These are phyloP conservation scores for Sminthurides bifidus DNA, from an alignment of 1,140 invertebrate genomes.

Conservation along the genomic window DNA sequence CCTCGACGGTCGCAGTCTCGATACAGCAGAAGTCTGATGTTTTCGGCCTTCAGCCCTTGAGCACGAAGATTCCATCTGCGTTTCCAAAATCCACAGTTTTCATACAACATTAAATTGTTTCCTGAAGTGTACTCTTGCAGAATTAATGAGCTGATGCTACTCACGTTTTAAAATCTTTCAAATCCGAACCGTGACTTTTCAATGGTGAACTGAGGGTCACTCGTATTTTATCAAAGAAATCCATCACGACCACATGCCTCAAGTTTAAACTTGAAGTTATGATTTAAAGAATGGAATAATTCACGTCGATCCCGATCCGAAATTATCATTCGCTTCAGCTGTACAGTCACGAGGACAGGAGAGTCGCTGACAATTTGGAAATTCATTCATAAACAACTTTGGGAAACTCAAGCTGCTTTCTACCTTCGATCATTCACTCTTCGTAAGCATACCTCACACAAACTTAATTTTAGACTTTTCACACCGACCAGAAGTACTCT, in stretches of 20 bases:
- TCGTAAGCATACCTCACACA: too few relatives aligned
- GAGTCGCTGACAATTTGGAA: too few relatives aligned
- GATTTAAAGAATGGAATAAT: too few relatives aligned
- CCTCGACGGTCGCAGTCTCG: slow-evolving; percentile 28
- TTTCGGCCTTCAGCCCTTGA: slow-evolving; percentile 6
- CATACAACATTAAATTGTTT: background rate
- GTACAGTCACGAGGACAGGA: too few relatives aligned
- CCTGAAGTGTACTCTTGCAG: background rate
- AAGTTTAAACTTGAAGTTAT: background rate
- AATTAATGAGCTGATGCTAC: background rate
- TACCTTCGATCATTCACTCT: too few relatives aligned
- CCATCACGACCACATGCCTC: slow-evolving; percentile 10
- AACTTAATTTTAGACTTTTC: too few relatives aligned
- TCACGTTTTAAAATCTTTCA: slow-evolving; percentile 3
- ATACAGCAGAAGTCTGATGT: slow-evolving; percentile 27
- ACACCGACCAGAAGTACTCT: too few relatives aligned
- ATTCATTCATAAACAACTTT: too few relatives aligned
- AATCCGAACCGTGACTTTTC: slow-evolving; percentile 2
- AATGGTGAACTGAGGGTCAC: slow-evolving; percentile 9
- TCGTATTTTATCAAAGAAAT: slow-evolving; percentile 15
- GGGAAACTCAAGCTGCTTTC: too few relatives aligned
- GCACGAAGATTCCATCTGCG: slow-evolving; percentile 5
- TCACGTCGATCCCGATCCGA: too few relatives aligned
- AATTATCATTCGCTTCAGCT: too few relatives aligned
- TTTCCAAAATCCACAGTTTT: too few relatives aligned